Conservation (phyloP, 2,888 invertebrate species). For the Hydrotaea diabolus region DNA sequence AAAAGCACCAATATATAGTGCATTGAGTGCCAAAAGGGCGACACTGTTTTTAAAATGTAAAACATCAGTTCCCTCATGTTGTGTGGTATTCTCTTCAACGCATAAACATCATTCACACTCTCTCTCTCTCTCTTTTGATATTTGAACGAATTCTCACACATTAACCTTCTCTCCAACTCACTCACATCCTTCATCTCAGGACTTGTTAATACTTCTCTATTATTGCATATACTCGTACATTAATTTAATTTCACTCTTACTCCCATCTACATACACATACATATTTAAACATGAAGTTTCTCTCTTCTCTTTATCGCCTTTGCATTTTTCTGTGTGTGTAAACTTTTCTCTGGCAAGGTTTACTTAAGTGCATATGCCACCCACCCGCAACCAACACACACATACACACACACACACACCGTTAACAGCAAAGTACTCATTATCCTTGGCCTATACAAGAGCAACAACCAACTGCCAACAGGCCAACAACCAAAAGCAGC, state of each 20-base stretch:
- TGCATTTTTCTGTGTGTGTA: slow-evolving; percentile 3
- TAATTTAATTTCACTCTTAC: not conserved
- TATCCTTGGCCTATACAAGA: slow-evolving; percentile 65
- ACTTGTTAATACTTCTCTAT: not conserved
- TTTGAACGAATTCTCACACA: not conserved
- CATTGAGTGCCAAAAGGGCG: no score
- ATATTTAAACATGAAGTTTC: not conserved
- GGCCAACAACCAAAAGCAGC: not conserved
- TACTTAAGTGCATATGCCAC: slow-evolving; percentile 6
- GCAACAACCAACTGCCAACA: slow-evolving; percentile 4
- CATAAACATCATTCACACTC: slow-evolving; percentile 17
- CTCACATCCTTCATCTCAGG: slow-evolving; percentile 13
- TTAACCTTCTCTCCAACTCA: not conserved
- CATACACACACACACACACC: not conserved
- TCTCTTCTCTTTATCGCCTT: not conserved
- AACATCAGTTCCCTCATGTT: slow-evolving; percentile 52
- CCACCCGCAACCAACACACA: not conserved
- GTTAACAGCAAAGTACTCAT: slow-evolving; percentile 44
- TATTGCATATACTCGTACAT: not conserved
- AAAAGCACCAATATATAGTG: no score
- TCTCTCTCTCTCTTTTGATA: slow-evolving; percentile 6
- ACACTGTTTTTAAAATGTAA: no score
- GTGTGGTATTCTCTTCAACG: not conserved
- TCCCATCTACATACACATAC: not conserved
- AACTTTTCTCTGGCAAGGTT: not conserved